Conservation (phyloP, 2,797 vertebrate genomes). For the Cynopterus sphinx region DNA sequence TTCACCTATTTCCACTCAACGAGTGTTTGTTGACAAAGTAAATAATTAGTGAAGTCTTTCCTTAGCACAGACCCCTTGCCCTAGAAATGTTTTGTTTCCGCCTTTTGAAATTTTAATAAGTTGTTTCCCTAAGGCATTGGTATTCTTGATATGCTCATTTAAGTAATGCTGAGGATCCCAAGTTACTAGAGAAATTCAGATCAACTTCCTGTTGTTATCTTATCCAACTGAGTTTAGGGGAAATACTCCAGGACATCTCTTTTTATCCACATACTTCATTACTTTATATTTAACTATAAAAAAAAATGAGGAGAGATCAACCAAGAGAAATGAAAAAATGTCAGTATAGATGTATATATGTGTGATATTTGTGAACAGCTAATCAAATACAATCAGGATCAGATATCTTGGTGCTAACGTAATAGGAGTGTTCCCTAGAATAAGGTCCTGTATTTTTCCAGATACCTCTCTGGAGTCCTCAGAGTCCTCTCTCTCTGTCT, state of each 20-base stretch:
- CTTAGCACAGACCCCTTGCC: not conserved
- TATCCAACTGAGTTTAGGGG: not conserved
- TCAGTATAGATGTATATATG: not conserved
- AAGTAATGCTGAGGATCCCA: not conserved
- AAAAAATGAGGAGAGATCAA: not conserved
- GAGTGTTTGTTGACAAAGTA: not conserved
- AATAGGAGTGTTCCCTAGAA: not conserved
- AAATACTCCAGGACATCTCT: not conserved
- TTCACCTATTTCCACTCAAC: not conserved
- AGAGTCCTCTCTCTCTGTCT: not conserved
- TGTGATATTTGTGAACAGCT: not conserved
- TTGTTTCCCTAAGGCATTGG: not conserved
- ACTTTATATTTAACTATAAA: not conserved
- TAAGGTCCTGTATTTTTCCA: not conserved
- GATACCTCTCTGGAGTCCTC: not conserved
- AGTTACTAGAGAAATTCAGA: not conserved
- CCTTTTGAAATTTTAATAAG: not conserved
- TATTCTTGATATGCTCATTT: not conserved
- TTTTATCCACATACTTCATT: not conserved
- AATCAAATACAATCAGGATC: not conserved
- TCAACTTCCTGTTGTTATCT: not conserved
- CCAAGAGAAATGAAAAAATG: conserved; percentile 7
- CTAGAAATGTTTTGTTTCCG: not conserved
- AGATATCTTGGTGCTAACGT: not conserved
- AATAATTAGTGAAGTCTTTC: not conserved